Evolutionary conservation across 2,113 vertebrate genomes (phyloP).

Genomic region (Nothoprocta perdicaria): DNA sequence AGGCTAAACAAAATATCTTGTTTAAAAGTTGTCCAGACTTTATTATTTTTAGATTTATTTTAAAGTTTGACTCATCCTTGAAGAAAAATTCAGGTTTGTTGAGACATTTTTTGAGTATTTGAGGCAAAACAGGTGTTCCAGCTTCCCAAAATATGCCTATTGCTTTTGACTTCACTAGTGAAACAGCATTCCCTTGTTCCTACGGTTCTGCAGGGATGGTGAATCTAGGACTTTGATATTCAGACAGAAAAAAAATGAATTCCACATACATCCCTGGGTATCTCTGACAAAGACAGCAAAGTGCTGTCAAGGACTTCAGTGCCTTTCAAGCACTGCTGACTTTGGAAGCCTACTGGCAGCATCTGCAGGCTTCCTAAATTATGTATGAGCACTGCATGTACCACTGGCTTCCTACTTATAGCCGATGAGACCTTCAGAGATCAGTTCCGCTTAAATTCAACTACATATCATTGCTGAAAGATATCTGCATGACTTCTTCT

Average conservation of each 20-base stretch:
- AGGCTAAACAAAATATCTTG: not conserved
- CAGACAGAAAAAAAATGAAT: not conserved
- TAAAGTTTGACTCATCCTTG: not conserved
- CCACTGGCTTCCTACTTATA: not conserved
- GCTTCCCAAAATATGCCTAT: not conserved
- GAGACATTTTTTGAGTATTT: not conserved
- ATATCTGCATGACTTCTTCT: not conserved
- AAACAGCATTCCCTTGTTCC: not conserved
- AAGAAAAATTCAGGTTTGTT: not conserved
- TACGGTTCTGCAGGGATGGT: not conserved
- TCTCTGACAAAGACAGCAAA: not conserved
- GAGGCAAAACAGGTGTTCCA: not conserved
- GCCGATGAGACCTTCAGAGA: not conserved
- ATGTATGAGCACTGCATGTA: not conserved
- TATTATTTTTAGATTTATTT: not conserved
- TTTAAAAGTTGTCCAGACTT: not conserved
- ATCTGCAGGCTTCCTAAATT: conserved; percentile 39
- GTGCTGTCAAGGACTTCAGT: not conserved
- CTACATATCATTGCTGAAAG: not conserved
- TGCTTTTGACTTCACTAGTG: not conserved
- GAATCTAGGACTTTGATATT: not conserved
- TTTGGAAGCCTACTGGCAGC: not conserved
- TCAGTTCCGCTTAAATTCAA: not conserved
- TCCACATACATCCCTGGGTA: not conserved
- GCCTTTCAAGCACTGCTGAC: not conserved